Conservation (phyloP, 2,797 vertebrate species). For the Peromyscus eremicus region DNA sequence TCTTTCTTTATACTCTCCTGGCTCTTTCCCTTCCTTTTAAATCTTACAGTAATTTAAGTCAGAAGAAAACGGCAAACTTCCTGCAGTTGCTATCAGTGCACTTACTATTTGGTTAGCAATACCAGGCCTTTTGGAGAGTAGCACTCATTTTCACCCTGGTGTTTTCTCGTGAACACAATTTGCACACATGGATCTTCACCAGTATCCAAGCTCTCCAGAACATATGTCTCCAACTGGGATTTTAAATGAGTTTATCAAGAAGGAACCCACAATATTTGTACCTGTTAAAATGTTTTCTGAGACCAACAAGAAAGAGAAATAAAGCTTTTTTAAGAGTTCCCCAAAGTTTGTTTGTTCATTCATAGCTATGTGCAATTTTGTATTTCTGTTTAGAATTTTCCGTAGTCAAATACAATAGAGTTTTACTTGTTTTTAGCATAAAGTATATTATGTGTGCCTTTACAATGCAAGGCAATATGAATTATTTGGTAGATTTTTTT, state of each 20-base stretch:
- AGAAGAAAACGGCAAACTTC: background rate
- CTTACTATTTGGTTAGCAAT: slow-evolving; percentile 48
- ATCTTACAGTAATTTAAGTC: background rate
- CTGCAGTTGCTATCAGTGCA: background rate
- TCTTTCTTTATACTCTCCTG: background rate
- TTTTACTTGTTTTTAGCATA: background rate
- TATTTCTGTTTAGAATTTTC: background rate
- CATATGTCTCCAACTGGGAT: slow-evolving; percentile 69
- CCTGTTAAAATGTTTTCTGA: slow-evolving; percentile 74
- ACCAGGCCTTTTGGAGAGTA: background rate
- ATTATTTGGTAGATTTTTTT: background rate
- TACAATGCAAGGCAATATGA: background rate
- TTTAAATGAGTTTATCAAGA: slow-evolving; percentile 77
- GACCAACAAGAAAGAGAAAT: slow-evolving; percentile 36
- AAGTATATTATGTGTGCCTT: background rate
- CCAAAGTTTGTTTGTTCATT: slow-evolving; percentile 17
- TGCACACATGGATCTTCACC: slow-evolving; percentile 21
- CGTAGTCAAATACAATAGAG: background rate
- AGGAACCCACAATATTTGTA: slow-evolving; percentile 63
- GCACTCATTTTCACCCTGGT: slow-evolving; percentile 65
- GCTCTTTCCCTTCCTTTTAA: background rate
- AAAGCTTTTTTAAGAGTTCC: slow-evolving; percentile 53
- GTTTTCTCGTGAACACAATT: slow-evolving; percentile 67
- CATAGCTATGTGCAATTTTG: background rate
- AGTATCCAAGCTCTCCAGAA: slow-evolving; percentile 66